Evolutionary conservation across 2,888 invertebrate species (phyloP), one percentile per base, ranked within the genome.

Genomic region (Scaptomyza cyrtandrae): DNA sequence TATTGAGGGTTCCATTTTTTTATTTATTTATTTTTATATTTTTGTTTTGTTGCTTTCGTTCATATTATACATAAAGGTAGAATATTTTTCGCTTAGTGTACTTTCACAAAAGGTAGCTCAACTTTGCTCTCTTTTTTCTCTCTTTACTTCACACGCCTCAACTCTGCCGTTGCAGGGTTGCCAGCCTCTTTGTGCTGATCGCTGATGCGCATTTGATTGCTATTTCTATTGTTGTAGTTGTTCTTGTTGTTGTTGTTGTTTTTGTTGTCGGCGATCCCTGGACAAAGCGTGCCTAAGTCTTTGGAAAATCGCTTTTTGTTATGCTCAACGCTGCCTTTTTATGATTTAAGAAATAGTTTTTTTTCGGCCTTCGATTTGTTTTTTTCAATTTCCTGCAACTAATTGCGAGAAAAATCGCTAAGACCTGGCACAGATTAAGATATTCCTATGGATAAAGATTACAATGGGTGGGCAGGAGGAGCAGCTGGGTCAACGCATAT

Each of bases 201-300:
- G 81, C 50, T 88, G 88, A 89, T 88, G 88, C 80, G 87, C 88
- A 88, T 88, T 88, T 89, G 88, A 88, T 88, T 78, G 83, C 75
- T 75, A 16, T 41, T 53, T 48, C 41, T 33, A 24, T 35, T 61
- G 27, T 35, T 56, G 16, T 57, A 35, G 14, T 45, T 50, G 35
- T 53, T 35, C 16, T 29, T 52, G 39, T 16, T 44, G 48, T 50
- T 54, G 41, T 53, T 35, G 2, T 29, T 53, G 56, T 57, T 66
- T 48, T 52, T 35, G 29, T 29, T 55, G 43, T 13, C 33, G 56
- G 56, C 59, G 62, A 55, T 59, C 57, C 55, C 57, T 67, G 60
- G 52, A 63, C 74, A 79, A 76, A 74, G 46, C 58, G 68, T 86
- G 85, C 35, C 66, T 67, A 85, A 86, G 86, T 80, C 86, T 63